Base-by-base conservation (phyloP, 2,888 invertebrate genomes). In the Drosophila histrio region DNA sequence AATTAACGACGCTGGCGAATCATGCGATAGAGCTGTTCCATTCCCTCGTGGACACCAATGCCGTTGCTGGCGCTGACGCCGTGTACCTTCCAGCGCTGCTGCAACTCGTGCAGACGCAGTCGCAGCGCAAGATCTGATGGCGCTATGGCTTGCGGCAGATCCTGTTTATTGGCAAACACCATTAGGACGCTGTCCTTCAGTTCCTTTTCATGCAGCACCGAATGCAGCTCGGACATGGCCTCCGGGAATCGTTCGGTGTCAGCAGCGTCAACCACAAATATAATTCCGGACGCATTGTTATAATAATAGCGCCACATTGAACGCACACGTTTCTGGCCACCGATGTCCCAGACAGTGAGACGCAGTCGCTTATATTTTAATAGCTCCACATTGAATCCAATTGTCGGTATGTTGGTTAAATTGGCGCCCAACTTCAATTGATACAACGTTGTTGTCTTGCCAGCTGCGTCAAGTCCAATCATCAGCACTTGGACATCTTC, bases 261-360 rank as follows among this genome's bases (percentile, higher is more conserved):
- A 2, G 84, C 72, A 0, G 89, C 76, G 62, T 90, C 90, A 0
- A 90, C 82, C 2, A 90, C 90, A 72, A 87, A 90, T 24, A 90
- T 87, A 2, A 90, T 36, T 2, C 83, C 90, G 22, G 69, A 64
- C 0, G 88, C 83, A 66, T 89, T 87, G 22, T 64, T 76, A 28
- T 69, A 90, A 43, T 90, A 91, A 58, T 89, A 83, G n/a, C 80
- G 73, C 90, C 90, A 90, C 64, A 90, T 66, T 3, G 73, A 60
- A 0, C 90, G 87, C 21, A 89, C 84, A 26, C 81, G 77, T 49
- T 82, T 72, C 46, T 90, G 90, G 0, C 89, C 90, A 15, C 90
- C 90, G 58, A 90, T 82, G 57, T 90, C 90, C 89, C 89, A 90
- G 7, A 90, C 82, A 0, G 89, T 90, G 39, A 90, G 83, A 3